A percentile compares a stretch with the other conserved stretches of the same genome.
phyloP scores from a whole-genome alignment of 2,113 vertebrate genomes.

The Opisthocomus hoazin region DNA sequence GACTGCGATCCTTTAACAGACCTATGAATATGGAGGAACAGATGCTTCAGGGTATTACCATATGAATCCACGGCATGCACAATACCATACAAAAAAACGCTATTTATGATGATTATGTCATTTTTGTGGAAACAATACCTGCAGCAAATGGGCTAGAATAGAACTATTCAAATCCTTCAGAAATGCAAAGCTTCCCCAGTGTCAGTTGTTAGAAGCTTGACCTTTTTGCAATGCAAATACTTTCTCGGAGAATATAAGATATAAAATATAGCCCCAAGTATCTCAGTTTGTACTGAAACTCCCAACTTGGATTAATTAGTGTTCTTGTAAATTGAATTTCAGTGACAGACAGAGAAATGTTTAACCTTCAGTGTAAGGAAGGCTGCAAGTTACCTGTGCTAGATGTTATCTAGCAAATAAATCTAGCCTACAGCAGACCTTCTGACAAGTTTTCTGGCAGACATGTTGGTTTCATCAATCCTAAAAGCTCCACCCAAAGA shows the following conservation, averaged over 20 bases:
- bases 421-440: neutral
- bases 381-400: neutral
- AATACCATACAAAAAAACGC: neutral
- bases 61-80: neutral
- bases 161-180: neutral
- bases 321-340: neutral
- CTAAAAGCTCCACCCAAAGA: neutral
- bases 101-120: slow-evolving; percentile 24
- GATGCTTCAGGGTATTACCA: slow-evolving; percentile 37
- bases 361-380: neutral
- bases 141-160: neutral
- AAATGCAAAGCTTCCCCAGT: neutral
- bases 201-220: neutral
- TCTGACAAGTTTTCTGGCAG: neutral
- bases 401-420: neutral
- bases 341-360: neutral
- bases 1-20: neutral
- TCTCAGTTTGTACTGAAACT: neutral
- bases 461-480: neutral
- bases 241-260: neutral
- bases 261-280: neutral
- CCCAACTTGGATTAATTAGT: neutral
- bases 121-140: slow-evolving; percentile 42
- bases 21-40: slow-evolving; percentile 40
- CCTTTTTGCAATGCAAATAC: slow-evolving; percentile 13